A percentile compares a stretch with the other conserved stretches of the same genome.
phyloP scores from a whole-genome alignment of 2,888 invertebrate species.

The Nysson spinosus region DNA sequence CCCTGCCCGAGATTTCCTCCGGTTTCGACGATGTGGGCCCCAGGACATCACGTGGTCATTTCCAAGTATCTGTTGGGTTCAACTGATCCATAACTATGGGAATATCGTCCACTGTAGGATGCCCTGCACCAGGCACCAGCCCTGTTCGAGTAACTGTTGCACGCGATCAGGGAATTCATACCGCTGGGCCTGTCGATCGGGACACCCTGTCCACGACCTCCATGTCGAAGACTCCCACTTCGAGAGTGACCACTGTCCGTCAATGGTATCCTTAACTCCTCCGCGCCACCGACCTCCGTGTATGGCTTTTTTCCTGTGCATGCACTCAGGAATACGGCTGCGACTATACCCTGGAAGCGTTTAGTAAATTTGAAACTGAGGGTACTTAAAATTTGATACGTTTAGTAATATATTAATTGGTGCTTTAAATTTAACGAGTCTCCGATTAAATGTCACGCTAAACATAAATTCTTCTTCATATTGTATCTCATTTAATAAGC shows the following conservation, averaged over 20 bases:
- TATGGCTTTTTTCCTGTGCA: constrained; percentile 73
- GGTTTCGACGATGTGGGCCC: neutral
- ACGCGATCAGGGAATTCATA: constrained; percentile 87
- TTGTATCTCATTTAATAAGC: no score
- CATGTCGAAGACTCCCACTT: constrained; percentile 52
- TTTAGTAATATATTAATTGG: no score
- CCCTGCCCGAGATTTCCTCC: constrained; percentile 12
- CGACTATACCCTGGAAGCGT: constrained; percentile 73
- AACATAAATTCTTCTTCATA: no score
- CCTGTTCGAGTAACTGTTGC: constrained; percentile 87
- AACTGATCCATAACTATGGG: constrained; percentile 80
- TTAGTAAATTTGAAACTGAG: neutral
- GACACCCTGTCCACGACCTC: constrained; percentile 76
- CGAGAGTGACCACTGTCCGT: constrained; percentile 67
- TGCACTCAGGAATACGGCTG: constrained; percentile 73
- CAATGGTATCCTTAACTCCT: constrained; percentile 67
- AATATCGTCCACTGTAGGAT: constrained; percentile 78
- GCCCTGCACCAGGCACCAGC: constrained; percentile 80
- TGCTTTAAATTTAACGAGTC: no score
- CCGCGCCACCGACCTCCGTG: constrained; percentile 70
- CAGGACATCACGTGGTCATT: constrained; percentile 71
- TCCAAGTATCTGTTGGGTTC: constrained; percentile 74
- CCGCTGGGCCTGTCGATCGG: constrained; percentile 85
- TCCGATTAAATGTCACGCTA: no score
- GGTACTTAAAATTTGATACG: no score